phyloP scores from a whole-genome alignment of 30 jellyfish, hydroid and myxozoan genomes.

The Morbakka virulenta region DNA sequence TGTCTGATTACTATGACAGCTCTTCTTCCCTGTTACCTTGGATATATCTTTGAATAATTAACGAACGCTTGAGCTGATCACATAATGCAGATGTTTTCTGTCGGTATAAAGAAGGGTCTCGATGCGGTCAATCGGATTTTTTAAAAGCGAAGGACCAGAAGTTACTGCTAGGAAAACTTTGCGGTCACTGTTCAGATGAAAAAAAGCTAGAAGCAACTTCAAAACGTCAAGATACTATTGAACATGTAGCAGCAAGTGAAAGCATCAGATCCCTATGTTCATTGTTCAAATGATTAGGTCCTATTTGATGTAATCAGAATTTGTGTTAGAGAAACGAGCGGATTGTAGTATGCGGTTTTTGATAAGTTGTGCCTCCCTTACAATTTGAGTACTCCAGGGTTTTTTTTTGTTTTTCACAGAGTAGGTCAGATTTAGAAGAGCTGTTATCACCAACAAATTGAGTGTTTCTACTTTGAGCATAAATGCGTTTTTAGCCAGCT shows the following conservation, averaged over 20 bases:
- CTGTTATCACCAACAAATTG: too few relatives aligned
- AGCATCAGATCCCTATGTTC: not conserved
- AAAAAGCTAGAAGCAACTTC: not conserved
- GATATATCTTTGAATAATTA: not conserved
- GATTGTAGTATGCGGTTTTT: not conserved
- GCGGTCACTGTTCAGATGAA: not conserved
- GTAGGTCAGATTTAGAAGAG: too few relatives aligned
- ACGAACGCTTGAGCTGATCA: not conserved
- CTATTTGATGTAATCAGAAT: not conserved
- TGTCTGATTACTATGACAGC: not conserved
- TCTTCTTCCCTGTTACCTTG: not conserved
- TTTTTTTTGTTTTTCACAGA: too few relatives aligned
- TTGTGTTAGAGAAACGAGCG: not conserved
- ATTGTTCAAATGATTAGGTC: not conserved
- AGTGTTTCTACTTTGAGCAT: too few relatives aligned
- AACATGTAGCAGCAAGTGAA: not conserved
- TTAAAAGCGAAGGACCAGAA: not conserved
- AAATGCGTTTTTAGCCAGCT: too few relatives aligned
- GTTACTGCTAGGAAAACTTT: not conserved
- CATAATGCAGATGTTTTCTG: not conserved
- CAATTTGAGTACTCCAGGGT: too few relatives aligned
- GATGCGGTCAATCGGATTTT: not conserved
- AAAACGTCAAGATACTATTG: not conserved
- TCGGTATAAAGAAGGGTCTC: not conserved
- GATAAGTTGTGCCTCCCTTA: too few relatives aligned